Evolutionary conservation across 1,140 invertebrate genomes (phyloP), one percentile per base, ranked within the genome.

Genomic region (Lasioglossum albipes): DNA sequence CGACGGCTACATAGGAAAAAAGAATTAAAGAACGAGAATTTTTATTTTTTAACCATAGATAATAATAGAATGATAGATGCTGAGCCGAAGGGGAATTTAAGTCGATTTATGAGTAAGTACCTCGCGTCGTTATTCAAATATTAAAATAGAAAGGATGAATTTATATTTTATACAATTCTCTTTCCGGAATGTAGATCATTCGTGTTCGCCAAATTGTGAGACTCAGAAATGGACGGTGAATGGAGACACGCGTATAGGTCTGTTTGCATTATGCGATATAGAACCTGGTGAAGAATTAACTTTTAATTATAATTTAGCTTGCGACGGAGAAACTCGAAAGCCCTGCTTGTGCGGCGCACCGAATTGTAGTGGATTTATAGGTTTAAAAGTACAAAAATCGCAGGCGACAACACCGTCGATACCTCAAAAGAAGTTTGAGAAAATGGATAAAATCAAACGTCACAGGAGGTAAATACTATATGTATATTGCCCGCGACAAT

Each of bases 151-250:
- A 72, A 27, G 18, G 7, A 52, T 45, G 13, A n/a, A 42, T 2
- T 52, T 61, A 7, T 16, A n/a, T 41, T 27, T 18, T 18, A 0
- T 57, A 67, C 10, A 27, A 9, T 67, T 7, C 6, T 41, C 36
- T 41, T 65, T 69, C 42, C 41, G 96, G 96, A 71, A 20, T 90
- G 2, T 94, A 95, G 97, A 99, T 93, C 98, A 99, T 93, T 98
- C 97, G 12, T 99, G 98, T 93, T 95, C 98, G 75, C 98, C 98
- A 0, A 99, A 99, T 94, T 98, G 97, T 92, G 96, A 97, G 87
- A 98, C 98, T 0, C 97, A 99, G 92, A 98, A 98, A 89, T 99
- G 98, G 98, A 97, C 96, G 0, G 98, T 99, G 0, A 97, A 98
- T 91, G 97, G 97, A 18, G 97, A 98, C 81, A 96, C 97, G 1